A percentile compares a stretch with the other conserved stretches of the same genome.
These are phyloP conservation scores for Metaphire vulgaris DNA, from an alignment of 1,140 invertebrate genomes.

Conservation along the genomic window DNA sequence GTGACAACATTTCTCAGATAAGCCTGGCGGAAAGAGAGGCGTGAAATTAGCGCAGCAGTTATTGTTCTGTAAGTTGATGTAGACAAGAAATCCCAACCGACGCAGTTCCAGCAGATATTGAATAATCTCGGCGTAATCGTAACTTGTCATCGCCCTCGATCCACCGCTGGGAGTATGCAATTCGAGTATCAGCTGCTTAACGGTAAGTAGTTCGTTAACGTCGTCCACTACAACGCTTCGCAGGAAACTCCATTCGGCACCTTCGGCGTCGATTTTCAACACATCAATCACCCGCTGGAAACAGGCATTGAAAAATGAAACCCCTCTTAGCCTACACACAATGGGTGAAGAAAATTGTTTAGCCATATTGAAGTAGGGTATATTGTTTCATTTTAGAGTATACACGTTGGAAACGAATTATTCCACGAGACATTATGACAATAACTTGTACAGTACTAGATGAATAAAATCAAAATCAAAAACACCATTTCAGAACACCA, in stretches of 20 bases:
- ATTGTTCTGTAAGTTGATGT: background rate
- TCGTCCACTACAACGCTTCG: background rate
- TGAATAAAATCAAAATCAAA: no score
- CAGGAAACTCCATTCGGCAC: background rate
- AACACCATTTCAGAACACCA: no score
- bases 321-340: no score
- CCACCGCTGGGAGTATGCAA: background rate
- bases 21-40: background rate
- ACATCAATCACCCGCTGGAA: background rate
- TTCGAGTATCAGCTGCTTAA: background rate
- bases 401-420: no score
- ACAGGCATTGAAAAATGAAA: no score
- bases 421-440: no score
- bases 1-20: background rate
- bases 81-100: background rate
- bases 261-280: background rate
- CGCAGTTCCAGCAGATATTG: background rate
- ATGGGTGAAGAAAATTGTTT: no score
- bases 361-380: no score
- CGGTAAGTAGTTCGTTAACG: background rate
- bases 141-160: background rate
- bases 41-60: background rate
- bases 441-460: no score
- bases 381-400: no score
- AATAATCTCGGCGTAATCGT: background rate